These are phyloP conservation scores for Ctenosaura bakeri DNA, from an alignment of 2,797 vertebrate genomes.

Conservation along the genomic window DNA sequence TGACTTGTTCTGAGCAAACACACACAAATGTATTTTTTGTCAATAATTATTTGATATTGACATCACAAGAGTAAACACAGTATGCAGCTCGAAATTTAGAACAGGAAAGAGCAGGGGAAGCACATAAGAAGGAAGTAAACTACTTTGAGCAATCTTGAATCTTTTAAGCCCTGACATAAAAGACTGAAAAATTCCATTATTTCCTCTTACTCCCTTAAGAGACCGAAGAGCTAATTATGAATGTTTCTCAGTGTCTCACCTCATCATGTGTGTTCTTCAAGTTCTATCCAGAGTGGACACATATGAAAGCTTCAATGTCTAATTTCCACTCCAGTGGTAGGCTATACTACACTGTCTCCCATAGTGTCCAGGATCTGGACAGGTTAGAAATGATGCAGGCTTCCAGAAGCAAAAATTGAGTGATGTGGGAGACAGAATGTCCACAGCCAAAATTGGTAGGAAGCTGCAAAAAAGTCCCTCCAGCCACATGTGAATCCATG, in stretches of 20 bases:
- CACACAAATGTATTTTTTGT: neutral
- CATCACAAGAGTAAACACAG: neutral
- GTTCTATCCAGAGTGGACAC: too few relatives aligned
- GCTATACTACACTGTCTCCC: too few relatives aligned
- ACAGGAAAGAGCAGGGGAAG: neutral
- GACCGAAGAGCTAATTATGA: neutral
- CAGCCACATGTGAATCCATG: too few relatives aligned
- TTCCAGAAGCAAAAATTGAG: too few relatives aligned
- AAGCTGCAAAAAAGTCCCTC: too few relatives aligned
- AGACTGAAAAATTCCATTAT: neutral
- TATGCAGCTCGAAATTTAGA: neutral
- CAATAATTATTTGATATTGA: neutral
- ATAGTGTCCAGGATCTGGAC: too few relatives aligned
- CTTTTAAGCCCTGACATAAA: neutral
- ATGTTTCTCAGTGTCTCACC: neutral
- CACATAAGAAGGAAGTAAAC: neutral
- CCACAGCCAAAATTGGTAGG: too few relatives aligned
- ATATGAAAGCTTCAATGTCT: too few relatives aligned
- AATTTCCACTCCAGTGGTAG: too few relatives aligned
- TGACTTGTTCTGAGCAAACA: neutral
- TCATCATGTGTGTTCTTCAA: neutral
- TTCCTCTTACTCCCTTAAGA: neutral
- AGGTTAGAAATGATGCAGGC: too few relatives aligned
- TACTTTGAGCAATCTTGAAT: neutral
- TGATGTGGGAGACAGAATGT: too few relatives aligned